phyloP scores from a whole-genome alignment of 2,888 invertebrate genomes.

The Phytoseiulus persimilis region DNA sequence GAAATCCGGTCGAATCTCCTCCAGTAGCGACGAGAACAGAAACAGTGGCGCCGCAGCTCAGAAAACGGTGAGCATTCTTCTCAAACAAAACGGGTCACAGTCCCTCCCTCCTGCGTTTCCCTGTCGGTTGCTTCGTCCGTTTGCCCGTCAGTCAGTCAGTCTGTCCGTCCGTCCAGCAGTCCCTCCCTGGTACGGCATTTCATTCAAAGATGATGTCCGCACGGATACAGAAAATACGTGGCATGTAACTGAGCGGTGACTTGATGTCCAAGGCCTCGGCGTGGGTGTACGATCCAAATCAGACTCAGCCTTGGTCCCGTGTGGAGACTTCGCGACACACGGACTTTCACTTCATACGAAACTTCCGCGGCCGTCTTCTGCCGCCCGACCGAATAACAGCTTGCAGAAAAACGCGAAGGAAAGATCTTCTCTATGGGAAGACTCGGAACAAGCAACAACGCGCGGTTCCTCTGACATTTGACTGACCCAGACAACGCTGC shows the following conservation, averaged over 20 bases:
- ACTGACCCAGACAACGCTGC: background rate
- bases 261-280: constrained; percentile 5
- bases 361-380: background rate
- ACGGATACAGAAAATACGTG: background rate
- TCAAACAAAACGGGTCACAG: background rate
- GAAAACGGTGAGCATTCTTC: background rate
- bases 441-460: background rate
- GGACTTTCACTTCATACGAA: background rate
- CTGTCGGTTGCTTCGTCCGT: background rate
- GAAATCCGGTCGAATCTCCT: background rate
- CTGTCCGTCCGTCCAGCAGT: background rate
- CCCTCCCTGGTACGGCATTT: background rate
- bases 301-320: background rate
- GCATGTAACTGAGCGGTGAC: background rate
- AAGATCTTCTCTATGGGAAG: background rate
- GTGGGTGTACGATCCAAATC: background rate
- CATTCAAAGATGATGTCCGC: background rate
- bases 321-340: background rate
- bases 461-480: background rate
- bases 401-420: background rate
- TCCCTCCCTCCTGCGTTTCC: background rate
- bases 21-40: background rate
- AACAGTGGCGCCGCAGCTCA: background rate
- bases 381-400: background rate
- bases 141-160: too few species aligned